These are phyloP conservation scores for Arizona elegans DNA, from an alignment of 2,113 vertebrate genomes.

Conservation along the genomic window DNA sequence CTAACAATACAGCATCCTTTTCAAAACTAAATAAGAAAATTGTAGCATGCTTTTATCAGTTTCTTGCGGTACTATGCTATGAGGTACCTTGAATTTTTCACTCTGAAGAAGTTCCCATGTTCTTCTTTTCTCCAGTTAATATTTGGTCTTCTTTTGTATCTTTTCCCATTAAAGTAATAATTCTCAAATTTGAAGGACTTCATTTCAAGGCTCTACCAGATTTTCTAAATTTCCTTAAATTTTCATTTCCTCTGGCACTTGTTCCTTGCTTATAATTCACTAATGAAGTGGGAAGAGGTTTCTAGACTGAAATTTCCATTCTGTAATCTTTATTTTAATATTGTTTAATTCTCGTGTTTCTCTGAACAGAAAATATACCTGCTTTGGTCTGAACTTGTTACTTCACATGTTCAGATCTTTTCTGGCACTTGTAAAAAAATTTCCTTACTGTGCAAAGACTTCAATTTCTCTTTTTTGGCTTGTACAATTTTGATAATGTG, in stretches of 20 bases:
- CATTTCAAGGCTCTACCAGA: constrained; percentile 55
- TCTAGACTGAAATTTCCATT: constrained; percentile 60
- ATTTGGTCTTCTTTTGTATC: constrained; percentile 59
- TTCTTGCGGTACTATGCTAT: background rate
- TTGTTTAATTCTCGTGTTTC: constrained; percentile 57
- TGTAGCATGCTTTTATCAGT: background rate
- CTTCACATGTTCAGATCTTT: constrained; percentile 38
- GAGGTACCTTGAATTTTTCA: constrained; percentile 11
- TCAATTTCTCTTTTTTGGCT: constrained; percentile 31
- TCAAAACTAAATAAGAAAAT: background rate
- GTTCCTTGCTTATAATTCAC: constrained; percentile 52
- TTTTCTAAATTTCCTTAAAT: constrained; percentile 65
- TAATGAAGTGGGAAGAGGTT: constrained; percentile 27
- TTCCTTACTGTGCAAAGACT: constrained; percentile 32
- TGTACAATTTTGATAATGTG: background rate
- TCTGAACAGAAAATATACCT: constrained; percentile 52
- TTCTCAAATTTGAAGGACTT: constrained; percentile 28
- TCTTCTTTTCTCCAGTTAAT: constrained; percentile 48
- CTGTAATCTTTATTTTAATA: constrained; percentile 60
- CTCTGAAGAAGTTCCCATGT: constrained; percentile 25
- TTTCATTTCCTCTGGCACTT: constrained; percentile 65
- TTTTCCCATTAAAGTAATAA: constrained; percentile 53
- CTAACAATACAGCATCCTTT: background rate
- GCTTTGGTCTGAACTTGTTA: constrained; percentile 46
- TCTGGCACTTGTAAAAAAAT: constrained; percentile 11